Percentiles rank a stretch among this genome's conserved stretches.
Evolutionary conservation across 64 coral and sea anemone species (phyloP).

Genomic region (Pachyseris speciosa): DNA sequence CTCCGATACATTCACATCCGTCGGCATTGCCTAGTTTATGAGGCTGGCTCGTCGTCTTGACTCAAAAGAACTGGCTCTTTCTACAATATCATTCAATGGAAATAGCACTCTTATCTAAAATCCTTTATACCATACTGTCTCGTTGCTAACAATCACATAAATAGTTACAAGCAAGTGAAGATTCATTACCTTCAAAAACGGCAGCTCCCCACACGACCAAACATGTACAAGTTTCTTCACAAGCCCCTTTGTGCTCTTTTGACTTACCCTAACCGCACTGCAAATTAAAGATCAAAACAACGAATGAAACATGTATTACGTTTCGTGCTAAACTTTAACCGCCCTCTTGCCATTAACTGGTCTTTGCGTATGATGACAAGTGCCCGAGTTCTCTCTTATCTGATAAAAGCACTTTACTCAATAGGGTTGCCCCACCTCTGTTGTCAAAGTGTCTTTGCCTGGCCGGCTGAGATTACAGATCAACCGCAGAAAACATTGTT

Average conservation of each 20-base stretch:
- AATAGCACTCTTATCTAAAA: not conserved
- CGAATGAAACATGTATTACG: not conserved
- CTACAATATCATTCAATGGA: not conserved
- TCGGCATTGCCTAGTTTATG: too few relatives aligned
- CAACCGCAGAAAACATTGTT: slow-evolving; percentile 15
- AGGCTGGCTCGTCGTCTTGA: too few relatives aligned
- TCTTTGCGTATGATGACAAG: slow-evolving; percentile 17
- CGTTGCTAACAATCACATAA: not conserved
- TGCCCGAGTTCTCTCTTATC: not conserved
- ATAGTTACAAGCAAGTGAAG: not conserved
- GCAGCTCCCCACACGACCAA: not conserved
- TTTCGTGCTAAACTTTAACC: slow-evolving; percentile 7
- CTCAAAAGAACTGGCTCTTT: too few relatives aligned
- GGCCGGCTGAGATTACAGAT: not conserved
- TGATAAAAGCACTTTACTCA: slow-evolving; percentile 46
- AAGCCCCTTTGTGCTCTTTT: not conserved
- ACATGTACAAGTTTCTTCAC: not conserved
- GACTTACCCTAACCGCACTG: not conserved
- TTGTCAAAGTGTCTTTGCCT: slow-evolving; percentile 4
- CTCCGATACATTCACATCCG: too few relatives aligned
- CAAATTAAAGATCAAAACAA: not conserved
- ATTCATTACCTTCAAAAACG: not conserved
- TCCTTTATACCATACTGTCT: not conserved
- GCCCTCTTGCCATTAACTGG: not conserved
- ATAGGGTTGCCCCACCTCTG: not conserved